Base-by-base conservation (phyloP, 2,113 vertebrate genomes). In the Lamprotornis superbus region DNA sequence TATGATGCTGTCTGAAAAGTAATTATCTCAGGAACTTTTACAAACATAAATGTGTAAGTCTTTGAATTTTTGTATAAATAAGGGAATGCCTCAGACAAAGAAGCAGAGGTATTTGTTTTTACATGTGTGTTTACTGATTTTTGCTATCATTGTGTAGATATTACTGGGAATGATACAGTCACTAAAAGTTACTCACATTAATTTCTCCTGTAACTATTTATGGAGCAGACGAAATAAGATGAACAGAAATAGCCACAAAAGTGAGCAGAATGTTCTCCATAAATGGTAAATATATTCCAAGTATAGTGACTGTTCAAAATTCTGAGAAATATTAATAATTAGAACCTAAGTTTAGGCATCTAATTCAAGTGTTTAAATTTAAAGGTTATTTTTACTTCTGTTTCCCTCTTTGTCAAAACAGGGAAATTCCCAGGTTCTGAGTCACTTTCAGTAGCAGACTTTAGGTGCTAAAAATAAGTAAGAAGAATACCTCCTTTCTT, bases 361-460 rank as follows among this genome's bases (percentile, higher is more conserved):
- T 60, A 69, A 83, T 80, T 61, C 24, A 69, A 49, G 10, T 49
- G 14, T 33, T 73, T 80, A 61, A 60, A 73, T 83, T 46, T 73
- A 73, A 52, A 59, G 3, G 8, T 46, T 63, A 25, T 47, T 85
- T 91, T 87, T 70, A 47, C 18, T 67, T 60, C 37, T 50, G 24
- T 31, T 87, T 68, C 23, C 33, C 39, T 1, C 47, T 59, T 71
- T 71, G 27, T 85, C 44, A 76, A 22, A 35, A 50, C 16, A 68
- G 37, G 49, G 75, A 90, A 78, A 88, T 90, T 88, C 88, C 35
- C 27, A 64, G 23, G 11, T 76, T 85, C 25, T 85, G 65, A 92
- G 33, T 90, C 65, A 83, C 11, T 1, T 0, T 63, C 31, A 70
- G 19, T 11, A 70, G 30, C 8, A 83, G 13, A 53, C 8, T 65